Conservation (phyloP, 1,140 invertebrate genomes). For the Ostrea denselamellosa region DNA sequence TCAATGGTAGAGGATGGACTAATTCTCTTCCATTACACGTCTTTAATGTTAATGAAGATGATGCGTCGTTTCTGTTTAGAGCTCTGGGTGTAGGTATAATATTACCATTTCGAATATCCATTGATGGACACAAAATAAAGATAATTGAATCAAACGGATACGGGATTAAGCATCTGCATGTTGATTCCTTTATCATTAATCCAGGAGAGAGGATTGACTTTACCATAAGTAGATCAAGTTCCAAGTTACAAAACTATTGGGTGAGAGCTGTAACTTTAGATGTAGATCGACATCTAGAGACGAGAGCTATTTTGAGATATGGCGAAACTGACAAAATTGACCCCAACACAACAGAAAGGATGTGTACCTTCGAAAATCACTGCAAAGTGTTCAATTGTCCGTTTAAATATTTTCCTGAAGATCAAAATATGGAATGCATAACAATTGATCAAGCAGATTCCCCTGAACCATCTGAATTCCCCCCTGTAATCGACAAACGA, state of each 20-base stretch:
- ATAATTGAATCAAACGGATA: constrained; percentile 89
- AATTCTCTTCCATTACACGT: constrained; percentile 62
- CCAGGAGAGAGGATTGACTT: constrained; percentile 91
- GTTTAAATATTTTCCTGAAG: constrained; percentile 57
- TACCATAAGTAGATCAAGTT: constrained; percentile 84
- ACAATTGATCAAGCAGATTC: constrained; percentile 48
- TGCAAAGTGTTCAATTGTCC: constrained; percentile 66
- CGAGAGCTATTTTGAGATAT: constrained; percentile 86
- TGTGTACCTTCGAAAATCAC: constrained; percentile 44
- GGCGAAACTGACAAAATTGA: constrained; percentile 81
- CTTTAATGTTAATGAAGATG: constrained; percentile 58
- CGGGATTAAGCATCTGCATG: constrained; percentile 86
- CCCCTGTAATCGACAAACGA: background rate
- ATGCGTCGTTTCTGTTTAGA: constrained; percentile 57
- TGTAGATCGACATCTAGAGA: constrained; percentile 17
- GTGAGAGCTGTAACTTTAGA: constrained; percentile 80
- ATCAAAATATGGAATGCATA: constrained; percentile 52
- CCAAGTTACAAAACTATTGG: constrained; percentile 87
- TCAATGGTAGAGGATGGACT: constrained; percentile 70
- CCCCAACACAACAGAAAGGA: constrained; percentile 75
- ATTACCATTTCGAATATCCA: constrained; percentile 81
- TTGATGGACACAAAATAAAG: constrained; percentile 81
- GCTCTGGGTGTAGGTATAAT: constrained; percentile 56
- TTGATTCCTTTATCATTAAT: constrained; percentile 62
- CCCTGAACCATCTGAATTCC: constrained; percentile 7